Conservation (phyloP, 2,888 invertebrate genomes). For the Doris montereyensis region DNA sequence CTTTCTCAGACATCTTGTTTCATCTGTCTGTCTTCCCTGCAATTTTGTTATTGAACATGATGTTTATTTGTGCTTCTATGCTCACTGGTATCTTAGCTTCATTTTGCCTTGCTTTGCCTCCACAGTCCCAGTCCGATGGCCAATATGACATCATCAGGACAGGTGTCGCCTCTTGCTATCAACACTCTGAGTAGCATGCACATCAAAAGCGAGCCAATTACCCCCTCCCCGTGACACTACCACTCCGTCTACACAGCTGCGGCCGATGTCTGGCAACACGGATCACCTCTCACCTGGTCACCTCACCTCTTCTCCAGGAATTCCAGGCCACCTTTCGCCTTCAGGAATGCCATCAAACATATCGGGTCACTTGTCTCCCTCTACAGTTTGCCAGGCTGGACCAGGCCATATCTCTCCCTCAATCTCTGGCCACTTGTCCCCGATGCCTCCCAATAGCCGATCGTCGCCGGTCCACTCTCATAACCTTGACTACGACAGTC, state of each 20-base stretch:
- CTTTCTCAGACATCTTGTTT: no score
- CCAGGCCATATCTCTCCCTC: constrained; percentile 37
- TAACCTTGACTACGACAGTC: constrained; percentile 69
- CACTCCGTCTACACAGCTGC: constrained; percentile 70
- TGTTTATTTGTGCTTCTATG: no score
- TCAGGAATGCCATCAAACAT: constrained; percentile 9
- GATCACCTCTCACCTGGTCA: constrained; percentile 68
- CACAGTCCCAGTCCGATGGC: constrained; percentile 51
- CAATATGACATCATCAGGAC: constrained; percentile 49
- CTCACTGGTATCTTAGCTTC: no score
- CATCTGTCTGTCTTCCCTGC: no score
- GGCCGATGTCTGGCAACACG: constrained; percentile 76
- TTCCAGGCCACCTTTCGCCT: constrained; percentile 56
- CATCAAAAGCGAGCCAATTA: constrained; percentile 95
- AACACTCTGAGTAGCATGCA: constrained; percentile 76
- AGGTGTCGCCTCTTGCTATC: constrained; percentile 61
- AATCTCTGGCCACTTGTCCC: constrained; percentile 61
- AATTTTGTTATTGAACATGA: no score
- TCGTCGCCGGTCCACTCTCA: constrained; percentile 51
- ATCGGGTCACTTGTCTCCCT: constrained; percentile 38
- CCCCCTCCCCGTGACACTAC: constrained; percentile 91
- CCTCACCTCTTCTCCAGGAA: constrained; percentile 59
- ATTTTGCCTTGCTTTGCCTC: no score
- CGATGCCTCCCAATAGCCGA: constrained; percentile 49
- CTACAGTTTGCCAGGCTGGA: constrained; percentile 13